Evolutionary conservation across 2,888 invertebrate species (phyloP).

Genomic region (Apocheima hispidaria): DNA sequence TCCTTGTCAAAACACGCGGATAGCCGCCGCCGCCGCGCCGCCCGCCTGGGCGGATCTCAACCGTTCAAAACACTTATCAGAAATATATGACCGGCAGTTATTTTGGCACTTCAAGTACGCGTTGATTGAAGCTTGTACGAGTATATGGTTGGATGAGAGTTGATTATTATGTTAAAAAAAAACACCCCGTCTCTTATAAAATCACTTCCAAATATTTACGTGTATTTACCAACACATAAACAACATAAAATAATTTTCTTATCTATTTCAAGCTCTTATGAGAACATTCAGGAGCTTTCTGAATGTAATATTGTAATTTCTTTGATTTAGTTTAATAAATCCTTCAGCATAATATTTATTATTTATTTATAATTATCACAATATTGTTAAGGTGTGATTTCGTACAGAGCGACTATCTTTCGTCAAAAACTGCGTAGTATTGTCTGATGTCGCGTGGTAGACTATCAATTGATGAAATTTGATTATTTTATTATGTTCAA

Average conservation of each 20-base stretch:
- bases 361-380: background rate
- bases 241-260: background rate
- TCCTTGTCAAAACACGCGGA: slow-evolving; percentile 17
- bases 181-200: slow-evolving; percentile 6
- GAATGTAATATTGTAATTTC: background rate
- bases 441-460: no score
- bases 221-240: background rate
- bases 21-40: background rate
- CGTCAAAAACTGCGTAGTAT: background rate
- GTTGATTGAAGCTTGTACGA: slow-evolving; percentile 24
- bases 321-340: slow-evolving; percentile 1
- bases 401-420: background rate
- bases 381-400: background rate
- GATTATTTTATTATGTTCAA: no score
- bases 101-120: slow-evolving; percentile 20
- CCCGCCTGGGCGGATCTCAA: slow-evolving; percentile 2
- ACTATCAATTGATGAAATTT: no score
- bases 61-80: slow-evolving; percentile 11
- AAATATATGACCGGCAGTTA: slow-evolving; percentile 25
- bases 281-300: background rate
- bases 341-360: no score
- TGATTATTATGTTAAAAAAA: slow-evolving; percentile 7
- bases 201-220: slow-evolving; percentile 10
- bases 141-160: slow-evolving; percentile 10
- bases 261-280: background rate